Conservation (phyloP, 2,113 vertebrate genomes). For the Rhinichthys klamathensis region DNA sequence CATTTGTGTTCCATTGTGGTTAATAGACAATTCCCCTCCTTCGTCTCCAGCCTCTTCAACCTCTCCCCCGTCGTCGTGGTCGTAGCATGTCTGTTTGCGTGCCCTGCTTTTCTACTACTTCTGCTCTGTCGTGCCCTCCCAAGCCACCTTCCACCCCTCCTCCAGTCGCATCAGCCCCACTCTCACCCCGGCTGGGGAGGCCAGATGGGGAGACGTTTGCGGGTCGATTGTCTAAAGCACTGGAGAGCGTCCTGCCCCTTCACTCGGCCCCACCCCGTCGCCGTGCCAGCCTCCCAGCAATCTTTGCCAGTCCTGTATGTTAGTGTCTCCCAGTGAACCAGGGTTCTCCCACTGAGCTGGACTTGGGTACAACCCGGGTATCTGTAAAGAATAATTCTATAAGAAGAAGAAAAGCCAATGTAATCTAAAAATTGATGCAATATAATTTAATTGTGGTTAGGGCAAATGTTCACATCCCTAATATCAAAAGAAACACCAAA, state of each 20-base stretch:
- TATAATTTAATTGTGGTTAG: not conserved
- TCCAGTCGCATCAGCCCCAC: slow-evolving; percentile 81
- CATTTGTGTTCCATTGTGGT: slow-evolving; percentile 36
- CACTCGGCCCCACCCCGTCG: slow-evolving; percentile 84
- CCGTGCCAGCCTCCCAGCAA: slow-evolving; percentile 94
- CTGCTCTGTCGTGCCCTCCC: slow-evolving; percentile 73
- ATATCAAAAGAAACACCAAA: not conserved
- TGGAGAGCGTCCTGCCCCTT: slow-evolving; percentile 96
- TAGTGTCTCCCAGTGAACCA: slow-evolving; percentile 68
- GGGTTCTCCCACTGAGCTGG: slow-evolving; percentile 38
- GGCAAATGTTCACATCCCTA: not conserved
- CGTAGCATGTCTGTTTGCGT: slow-evolving; percentile 99
- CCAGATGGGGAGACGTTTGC: slow-evolving; percentile 90
- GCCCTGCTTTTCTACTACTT: slow-evolving; percentile 84
- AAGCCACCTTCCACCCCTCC: slow-evolving; percentile 86
- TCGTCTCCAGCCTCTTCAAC: slow-evolving; percentile 64
- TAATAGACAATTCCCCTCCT: slow-evolving; percentile 53
- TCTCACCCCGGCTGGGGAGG: slow-evolving; percentile 80
- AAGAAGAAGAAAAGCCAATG: not conserved
- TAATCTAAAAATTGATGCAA: not conserved
- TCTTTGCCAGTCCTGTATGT: slow-evolving; percentile 98
- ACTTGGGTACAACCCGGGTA: not conserved
- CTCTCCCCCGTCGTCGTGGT: slow-evolving; percentile 81
- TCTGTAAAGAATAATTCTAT: slow-evolving; percentile 5
- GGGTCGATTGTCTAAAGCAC: slow-evolving; percentile 93